Percentiles rank a stretch among this genome's conserved stretches.
Evolutionary conservation across 2,113 vertebrate genomes (phyloP).

Genomic region (Osmerus mordax): DNA sequence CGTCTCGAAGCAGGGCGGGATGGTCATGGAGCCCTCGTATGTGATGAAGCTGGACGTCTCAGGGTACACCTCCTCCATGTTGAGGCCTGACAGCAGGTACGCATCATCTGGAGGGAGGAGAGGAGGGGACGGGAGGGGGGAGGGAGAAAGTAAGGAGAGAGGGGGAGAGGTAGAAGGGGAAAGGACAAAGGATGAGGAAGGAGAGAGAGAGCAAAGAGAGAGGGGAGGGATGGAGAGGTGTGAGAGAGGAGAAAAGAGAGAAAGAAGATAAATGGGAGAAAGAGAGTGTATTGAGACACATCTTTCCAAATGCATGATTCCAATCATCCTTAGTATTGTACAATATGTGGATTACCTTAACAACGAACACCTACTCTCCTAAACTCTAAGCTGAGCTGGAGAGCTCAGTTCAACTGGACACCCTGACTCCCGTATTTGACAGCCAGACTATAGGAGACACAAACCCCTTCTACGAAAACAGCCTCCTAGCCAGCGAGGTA

Average conservation of each 20-base stretch:
- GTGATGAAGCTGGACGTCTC: conserved; percentile 97
- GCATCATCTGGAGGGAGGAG: conserved; percentile 83
- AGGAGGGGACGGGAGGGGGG: not conserved
- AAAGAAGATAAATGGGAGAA: too few relatives aligned
- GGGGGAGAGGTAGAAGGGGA: too few relatives aligned
- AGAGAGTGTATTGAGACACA: too few relatives aligned
- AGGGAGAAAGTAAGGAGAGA: not conserved
- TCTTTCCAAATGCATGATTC: too few relatives aligned
- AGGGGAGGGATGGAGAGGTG: not conserved
- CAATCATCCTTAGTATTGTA: too few relatives aligned
- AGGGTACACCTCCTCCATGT: conserved; percentile 96
- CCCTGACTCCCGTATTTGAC: conserved; percentile 31
- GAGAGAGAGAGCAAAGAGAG: too few relatives aligned
- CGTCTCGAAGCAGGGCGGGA: conserved; percentile 95
- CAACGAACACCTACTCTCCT: too few relatives aligned
- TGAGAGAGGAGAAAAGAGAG: too few relatives aligned
- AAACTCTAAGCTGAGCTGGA: conserved; percentile 1
- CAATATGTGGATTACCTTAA: too few relatives aligned
- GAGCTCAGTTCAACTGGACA: conserved; percentile 31
- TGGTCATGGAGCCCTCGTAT: conserved; percentile 97
- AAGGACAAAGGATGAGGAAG: too few relatives aligned
- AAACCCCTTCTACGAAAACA: conserved; percentile 44
- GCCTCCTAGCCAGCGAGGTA: conserved; percentile 1
- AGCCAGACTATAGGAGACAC: conserved; percentile 34
- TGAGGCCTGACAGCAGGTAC: conserved; percentile 93